These are phyloP conservation scores for Dicaeum eximium DNA, from an alignment of 2,113 vertebrate species.

Conservation along the genomic window DNA sequence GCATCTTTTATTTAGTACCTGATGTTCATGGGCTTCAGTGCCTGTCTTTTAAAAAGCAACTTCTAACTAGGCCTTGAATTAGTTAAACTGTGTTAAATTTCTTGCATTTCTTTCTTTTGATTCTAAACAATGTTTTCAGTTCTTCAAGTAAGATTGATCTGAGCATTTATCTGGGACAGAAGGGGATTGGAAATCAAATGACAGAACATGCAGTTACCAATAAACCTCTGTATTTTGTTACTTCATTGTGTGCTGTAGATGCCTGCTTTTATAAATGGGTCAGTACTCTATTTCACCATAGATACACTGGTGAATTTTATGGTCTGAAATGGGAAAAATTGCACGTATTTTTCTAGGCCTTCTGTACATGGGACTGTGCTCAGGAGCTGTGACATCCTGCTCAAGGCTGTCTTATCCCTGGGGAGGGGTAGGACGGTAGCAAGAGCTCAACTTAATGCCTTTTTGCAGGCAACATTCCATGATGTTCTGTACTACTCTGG, in stretches of 20 bases:
- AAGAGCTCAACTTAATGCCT: not conserved
- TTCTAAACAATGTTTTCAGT: not conserved
- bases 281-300: not conserved
- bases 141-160: not conserved
- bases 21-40: not conserved
- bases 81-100: not conserved
- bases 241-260: not conserved
- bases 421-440: rapidly evolving
- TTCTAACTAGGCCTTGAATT: slow-evolving; percentile 43
- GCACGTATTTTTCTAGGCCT: not conserved
- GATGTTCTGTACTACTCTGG: not conserved
- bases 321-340: not conserved
- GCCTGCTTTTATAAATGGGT: not conserved
- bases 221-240: slow-evolving; percentile 80
- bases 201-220: slow-evolving; percentile 64
- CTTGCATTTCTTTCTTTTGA: not conserved
- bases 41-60: not conserved
- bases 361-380: not conserved
- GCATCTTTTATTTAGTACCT: not conserved
- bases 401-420: not conserved
- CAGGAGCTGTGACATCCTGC: not conserved
- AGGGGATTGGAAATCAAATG: not conserved
- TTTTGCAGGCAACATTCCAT: not conserved
- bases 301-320: not conserved
- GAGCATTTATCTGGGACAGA: not conserved